A percentile compares a stretch with the other conserved stretches of the same genome.
These are phyloP conservation scores for Cotesia vestalis DNA, from an alignment of 1,140 invertebrate genomes.

Conservation along the genomic window DNA sequence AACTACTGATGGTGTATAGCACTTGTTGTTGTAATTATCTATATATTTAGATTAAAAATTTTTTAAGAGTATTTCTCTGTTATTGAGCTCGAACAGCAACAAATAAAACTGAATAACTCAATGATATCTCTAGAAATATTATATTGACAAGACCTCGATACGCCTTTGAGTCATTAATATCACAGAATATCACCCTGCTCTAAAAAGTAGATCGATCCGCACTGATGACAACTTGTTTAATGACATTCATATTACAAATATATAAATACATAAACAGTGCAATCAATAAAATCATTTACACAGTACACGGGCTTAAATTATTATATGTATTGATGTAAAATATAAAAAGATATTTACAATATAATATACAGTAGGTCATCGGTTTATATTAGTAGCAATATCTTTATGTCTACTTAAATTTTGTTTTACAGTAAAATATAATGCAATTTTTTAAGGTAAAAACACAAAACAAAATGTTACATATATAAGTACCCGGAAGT, in stretches of 20 bases:
- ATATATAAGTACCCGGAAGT: conserved; percentile 6
- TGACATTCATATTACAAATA: too few relatives aligned
- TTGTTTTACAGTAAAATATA: conserved; percentile 41
- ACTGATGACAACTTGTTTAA: conserved; percentile 2
- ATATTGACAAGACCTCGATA: conserved; percentile 7
- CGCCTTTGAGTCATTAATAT: conserved; percentile 5
- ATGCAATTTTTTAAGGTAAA: conserved; percentile 37
- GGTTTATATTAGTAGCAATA: background rate
- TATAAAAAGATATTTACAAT: too few relatives aligned
- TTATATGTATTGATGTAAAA: too few relatives aligned
- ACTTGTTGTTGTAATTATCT: too few relatives aligned
- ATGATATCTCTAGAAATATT: too few relatives aligned
- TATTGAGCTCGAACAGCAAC: too few relatives aligned
- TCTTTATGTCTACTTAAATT: conserved; percentile 41
- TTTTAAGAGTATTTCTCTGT: too few relatives aligned
- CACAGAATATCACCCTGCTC: background rate
- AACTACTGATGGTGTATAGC: background rate
- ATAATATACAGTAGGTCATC: background rate
- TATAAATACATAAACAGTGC: background rate
- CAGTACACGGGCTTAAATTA: too few relatives aligned
- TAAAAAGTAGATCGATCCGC: conserved; percentile 1
- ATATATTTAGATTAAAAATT: too few relatives aligned
- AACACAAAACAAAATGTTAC: too few relatives aligned
- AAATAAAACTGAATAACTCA: background rate
- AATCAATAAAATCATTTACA: too few relatives aligned